Evolutionary conservation across 2,797 vertebrate species (phyloP).

Genomic region (Melanogrammus aeglefinus): DNA sequence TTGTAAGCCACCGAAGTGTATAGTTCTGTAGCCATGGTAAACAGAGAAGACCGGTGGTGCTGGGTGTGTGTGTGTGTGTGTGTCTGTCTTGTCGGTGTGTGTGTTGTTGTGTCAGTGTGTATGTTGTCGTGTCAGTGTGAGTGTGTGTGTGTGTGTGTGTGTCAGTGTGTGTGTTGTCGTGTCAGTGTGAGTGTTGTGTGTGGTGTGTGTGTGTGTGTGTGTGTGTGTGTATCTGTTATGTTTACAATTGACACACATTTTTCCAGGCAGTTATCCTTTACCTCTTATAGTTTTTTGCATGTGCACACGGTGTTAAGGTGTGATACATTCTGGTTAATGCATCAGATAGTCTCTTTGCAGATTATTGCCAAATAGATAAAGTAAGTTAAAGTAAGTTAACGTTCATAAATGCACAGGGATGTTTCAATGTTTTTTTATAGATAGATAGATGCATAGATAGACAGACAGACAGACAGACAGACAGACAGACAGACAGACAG

Average conservation of each 20-base stretch:
- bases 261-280: background rate
- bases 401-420: background rate
- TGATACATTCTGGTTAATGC: too few species aligned
- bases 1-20: background rate
- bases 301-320: background rate
- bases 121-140: too few species aligned
- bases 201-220: too few species aligned
- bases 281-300: background rate
- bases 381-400: background rate
- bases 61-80: background rate
- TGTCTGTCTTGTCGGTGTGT: too few species aligned
- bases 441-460: background rate
- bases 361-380: background rate
- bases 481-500: background rate
- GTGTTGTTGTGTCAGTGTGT: too few species aligned
- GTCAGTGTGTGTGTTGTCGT: too few species aligned
- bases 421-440: background rate
- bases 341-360: background rate
- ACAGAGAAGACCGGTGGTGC: background rate
- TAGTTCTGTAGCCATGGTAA: background rate
- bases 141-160: too few species aligned
- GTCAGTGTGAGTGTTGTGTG: too few species aligned
- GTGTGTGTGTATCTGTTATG: too few species aligned
- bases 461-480: background rate
- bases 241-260: background rate